Conservation (phyloP, 2,113 vertebrate genomes). For the cat (Felis catus) region F.catus_Fca126_mat1.0 CM031412.1:76503001-76503500, state of each 20-base stretch:
- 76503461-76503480: too few relatives aligned
- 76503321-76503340: too few relatives aligned
- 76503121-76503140: not conserved
- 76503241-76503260: not conserved
- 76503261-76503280: too few relatives aligned
- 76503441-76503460: too few relatives aligned
- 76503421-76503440: too few relatives aligned
- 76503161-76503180: not conserved
- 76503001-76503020: not conserved
- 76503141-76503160: not conserved
- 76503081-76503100: not conserved
- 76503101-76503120: not conserved
- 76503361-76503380: too few relatives aligned
- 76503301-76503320: too few relatives aligned
- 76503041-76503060: accelerated
- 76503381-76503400: too few relatives aligned
- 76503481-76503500: not conserved
- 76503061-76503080: too few relatives aligned
- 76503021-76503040: not conserved
- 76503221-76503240: not conserved
- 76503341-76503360: too few relatives aligned
- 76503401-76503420: too few relatives aligned
- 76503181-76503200: not conserved
- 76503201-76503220: not conserved
- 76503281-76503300: too few relatives aligned